These are phyloP conservation scores for Conger conger DNA, from an alignment of 2,113 vertebrate species.

Conservation along the genomic window DNA sequence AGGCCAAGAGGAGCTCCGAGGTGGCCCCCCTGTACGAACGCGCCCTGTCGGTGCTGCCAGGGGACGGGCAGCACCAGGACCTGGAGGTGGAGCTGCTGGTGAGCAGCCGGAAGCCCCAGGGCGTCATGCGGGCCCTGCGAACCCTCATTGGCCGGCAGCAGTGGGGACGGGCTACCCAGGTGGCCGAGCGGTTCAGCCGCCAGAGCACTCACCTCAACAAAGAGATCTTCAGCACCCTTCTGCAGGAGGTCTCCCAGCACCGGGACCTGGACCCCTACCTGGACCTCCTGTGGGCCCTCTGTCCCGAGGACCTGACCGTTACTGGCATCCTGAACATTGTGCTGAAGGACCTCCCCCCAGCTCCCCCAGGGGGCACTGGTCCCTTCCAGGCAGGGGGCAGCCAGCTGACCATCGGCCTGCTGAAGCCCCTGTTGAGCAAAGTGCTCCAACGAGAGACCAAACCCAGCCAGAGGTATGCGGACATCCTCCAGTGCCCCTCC, in stretches of 20 bases:
- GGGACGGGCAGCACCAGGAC: slow-evolving; percentile 58
- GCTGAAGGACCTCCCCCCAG: slow-evolving; percentile 72
- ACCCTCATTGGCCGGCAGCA: slow-evolving; percentile 74
- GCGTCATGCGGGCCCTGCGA: slow-evolving; percentile 84
- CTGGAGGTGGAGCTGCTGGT: slow-evolving; percentile 87
- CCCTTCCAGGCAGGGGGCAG: slow-evolving; percentile 68
- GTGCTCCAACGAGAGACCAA: slow-evolving; percentile 72
- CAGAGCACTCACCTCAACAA: slow-evolving; percentile 86
- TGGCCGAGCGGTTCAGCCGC: slow-evolving; percentile 77
- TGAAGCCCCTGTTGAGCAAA: slow-evolving; percentile 82
- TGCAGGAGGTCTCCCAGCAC: slow-evolving; percentile 82
- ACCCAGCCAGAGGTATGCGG: slow-evolving; percentile 71
- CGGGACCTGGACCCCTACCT: slow-evolving; percentile 85
- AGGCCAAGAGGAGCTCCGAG: slow-evolving; percentile 69
- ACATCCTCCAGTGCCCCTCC: slow-evolving; percentile 73
- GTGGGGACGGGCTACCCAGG: slow-evolving; percentile 81
- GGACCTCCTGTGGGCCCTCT: slow-evolving; percentile 79
- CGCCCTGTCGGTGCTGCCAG: slow-evolving; percentile 76
- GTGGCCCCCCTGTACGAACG: slow-evolving; percentile 85
- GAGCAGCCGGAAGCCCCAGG: slow-evolving; percentile 86
- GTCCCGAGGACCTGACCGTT: slow-evolving; percentile 81
- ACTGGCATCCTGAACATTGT: slow-evolving; percentile 78
- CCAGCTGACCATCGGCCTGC: slow-evolving; percentile 81
- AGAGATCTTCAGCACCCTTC: slow-evolving; percentile 85
- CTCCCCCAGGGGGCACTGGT: slow-evolving; percentile 4